Evolutionary conservation across 2,113 vertebrate species (phyloP).

Genomic region (Colistium nudipinnis): DNA sequence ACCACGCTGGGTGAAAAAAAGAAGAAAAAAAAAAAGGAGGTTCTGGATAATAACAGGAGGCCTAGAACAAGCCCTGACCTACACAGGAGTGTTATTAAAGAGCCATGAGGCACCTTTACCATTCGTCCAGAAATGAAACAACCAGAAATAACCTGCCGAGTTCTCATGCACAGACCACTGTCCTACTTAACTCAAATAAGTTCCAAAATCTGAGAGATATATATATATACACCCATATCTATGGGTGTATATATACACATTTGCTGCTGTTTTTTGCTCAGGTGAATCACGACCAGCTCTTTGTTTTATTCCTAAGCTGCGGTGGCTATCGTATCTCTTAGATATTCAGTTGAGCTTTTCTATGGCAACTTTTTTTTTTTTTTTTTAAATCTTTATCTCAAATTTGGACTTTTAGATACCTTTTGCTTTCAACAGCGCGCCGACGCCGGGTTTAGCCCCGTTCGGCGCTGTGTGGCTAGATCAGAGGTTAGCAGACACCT

Average conservation of each 20-base stretch:
- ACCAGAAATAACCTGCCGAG: too few relatives aligned
- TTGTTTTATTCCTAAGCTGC: constrained; percentile 4
- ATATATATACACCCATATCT: background rate
- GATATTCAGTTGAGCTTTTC: too few relatives aligned
- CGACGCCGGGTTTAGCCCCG: background rate
- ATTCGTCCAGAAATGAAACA: background rate
- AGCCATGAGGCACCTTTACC: background rate
- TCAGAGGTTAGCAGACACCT: constrained; percentile 71
- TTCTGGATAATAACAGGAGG: background rate
- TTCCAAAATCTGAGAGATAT: background rate
- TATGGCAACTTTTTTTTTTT: too few relatives aligned
- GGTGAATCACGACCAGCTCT: too few relatives aligned
- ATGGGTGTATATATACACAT: too few relatives aligned
- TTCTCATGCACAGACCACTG: too few relatives aligned
- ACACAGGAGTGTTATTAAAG: background rate
- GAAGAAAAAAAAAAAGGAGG: too few relatives aligned
- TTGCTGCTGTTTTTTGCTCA: too few relatives aligned
- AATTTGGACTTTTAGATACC: too few relatives aligned
- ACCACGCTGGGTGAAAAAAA: background rate
- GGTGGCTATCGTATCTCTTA: too few relatives aligned
- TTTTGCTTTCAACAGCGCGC: too few relatives aligned
- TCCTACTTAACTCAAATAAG: background rate
- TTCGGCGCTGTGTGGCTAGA: constrained; percentile 38
- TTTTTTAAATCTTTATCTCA: too few relatives aligned
- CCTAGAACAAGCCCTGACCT: background rate